Evolutionary conservation across 1,140 invertebrate genomes (phyloP).

Genomic region (Formica selysi): DNA sequence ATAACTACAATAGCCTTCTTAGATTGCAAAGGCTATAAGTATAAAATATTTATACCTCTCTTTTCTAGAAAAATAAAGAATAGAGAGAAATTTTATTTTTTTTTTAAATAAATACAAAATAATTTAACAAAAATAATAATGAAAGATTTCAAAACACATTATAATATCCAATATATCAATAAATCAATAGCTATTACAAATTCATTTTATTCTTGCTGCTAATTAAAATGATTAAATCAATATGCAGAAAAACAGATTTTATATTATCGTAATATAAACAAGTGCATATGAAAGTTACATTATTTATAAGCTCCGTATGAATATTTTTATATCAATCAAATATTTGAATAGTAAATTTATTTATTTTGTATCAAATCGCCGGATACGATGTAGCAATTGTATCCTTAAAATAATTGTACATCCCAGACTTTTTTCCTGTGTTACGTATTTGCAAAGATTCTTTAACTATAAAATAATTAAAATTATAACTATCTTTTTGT

Average conservation of each 20-base stretch:
- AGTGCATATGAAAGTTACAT: not conserved
- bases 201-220: conserved; percentile 14
- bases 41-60: not conserved
- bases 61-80: conserved; percentile 2
- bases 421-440: not conserved
- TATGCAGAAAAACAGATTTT: conserved; percentile 1
- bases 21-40: not conserved
- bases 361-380: not conserved
- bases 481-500: conserved; percentile 4
- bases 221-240: conserved; percentile 1
- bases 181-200: not conserved
- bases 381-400: conserved; percentile 3
- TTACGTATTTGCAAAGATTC: not conserved
- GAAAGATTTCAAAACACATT: not conserved
- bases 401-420: conserved; percentile 17
- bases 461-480: not conserved
- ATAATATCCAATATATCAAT: conserved; percentile 1
- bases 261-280: conserved; percentile 6
- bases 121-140: conserved; percentile 38
- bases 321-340: conserved; percentile 2
- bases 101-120: conserved; percentile 24
- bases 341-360: conserved; percentile 6
- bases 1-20: not conserved
- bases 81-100: conserved; percentile 34
- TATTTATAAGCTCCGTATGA: conserved; percentile 19